Evolutionary conservation across 2,888 invertebrate genomes (phyloP).

Genomic region (Graphium colonna): DNA sequence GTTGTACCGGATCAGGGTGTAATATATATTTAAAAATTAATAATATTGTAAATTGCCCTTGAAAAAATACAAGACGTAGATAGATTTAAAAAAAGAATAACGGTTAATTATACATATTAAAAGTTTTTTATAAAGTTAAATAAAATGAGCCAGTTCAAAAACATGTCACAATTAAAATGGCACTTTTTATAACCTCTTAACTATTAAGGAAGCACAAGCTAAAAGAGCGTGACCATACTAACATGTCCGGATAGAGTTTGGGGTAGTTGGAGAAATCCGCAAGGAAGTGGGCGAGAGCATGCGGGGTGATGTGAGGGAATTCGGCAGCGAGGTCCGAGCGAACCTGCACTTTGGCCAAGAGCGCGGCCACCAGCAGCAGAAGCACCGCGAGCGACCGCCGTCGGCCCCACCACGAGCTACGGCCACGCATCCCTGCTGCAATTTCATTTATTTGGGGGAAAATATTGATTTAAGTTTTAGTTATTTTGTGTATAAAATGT

Average conservation of each 20-base stretch:
- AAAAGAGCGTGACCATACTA: slow-evolving; percentile 21
- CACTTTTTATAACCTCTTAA: background rate
- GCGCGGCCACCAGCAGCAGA: slow-evolving; percentile 28
- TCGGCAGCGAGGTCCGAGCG: slow-evolving; percentile 25
- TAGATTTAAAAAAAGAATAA: no score
- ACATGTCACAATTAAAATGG: background rate
- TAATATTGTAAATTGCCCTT: no score
- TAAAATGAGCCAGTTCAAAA: background rate
- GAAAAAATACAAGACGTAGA: no score
- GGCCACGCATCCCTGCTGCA: slow-evolving; percentile 2
- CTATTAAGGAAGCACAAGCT: background rate
- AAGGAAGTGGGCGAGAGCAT: slow-evolving; percentile 44
- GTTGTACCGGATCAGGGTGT: no score
- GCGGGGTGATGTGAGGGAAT: slow-evolving; percentile 29
- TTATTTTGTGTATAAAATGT: no score
- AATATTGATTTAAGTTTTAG: no score
- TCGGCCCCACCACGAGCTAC: slow-evolving; percentile 14
- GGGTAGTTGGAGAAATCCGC: slow-evolving; percentile 53
- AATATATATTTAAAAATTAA: no score
- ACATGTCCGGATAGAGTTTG: slow-evolving; percentile 33
- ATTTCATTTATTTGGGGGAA: no score
- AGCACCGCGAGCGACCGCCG: slow-evolving; percentile 15
- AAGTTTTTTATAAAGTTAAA: no score
- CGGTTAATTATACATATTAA: no score
- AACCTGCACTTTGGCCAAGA: slow-evolving; percentile 28